These are phyloP conservation scores for Acipenser transmontanus DNA, from an alignment of 2,797 vertebrate species.

Conservation along the genomic window DNA sequence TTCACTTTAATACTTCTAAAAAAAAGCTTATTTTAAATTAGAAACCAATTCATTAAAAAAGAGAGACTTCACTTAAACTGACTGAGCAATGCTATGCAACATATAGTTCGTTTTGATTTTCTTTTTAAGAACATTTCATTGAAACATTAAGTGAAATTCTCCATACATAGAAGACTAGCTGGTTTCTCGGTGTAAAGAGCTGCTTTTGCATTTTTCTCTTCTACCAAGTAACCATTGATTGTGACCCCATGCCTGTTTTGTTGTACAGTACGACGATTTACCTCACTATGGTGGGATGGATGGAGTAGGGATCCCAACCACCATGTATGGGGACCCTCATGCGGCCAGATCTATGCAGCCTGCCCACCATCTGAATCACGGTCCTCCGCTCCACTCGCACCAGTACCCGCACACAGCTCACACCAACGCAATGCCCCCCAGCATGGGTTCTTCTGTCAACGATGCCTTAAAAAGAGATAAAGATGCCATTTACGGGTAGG, in stretches of 20 bases:
- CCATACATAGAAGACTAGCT: too few species aligned
- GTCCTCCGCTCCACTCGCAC: slow-evolving; percentile 91
- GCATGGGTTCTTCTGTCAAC: slow-evolving; percentile 97
- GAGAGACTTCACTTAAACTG: too few species aligned
- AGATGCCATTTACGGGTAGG: slow-evolving; percentile 98
- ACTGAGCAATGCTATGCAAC: too few species aligned
- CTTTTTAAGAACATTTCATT: too few species aligned
- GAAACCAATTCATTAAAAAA: too few species aligned
- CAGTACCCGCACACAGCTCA: slow-evolving; percentile 95
- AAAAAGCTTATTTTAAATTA: too few species aligned
- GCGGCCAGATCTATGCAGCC: slow-evolving; percentile 94
- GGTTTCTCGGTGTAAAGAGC: background rate
- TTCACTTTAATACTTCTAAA: too few species aligned
- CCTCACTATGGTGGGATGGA: slow-evolving; percentile 94
- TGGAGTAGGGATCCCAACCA: slow-evolving; percentile 92
- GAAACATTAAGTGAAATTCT: too few species aligned
- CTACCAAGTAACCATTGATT: background rate
- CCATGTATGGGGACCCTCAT: slow-evolving; percentile 98
- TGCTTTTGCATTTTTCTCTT: background rate
- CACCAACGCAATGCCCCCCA: slow-evolving; percentile 91
- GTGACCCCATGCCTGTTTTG: slow-evolving; percentile 37
- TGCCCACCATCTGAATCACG: slow-evolving; percentile 89
- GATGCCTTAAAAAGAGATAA: slow-evolving; percentile 98
- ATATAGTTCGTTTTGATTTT: too few species aligned
- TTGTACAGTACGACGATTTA: slow-evolving; percentile 95